Evolutionary conservation across 2,888 invertebrate genomes (phyloP), one percentile per base, ranked within the genome.

Genomic region (Cantharis rufa): DNA sequence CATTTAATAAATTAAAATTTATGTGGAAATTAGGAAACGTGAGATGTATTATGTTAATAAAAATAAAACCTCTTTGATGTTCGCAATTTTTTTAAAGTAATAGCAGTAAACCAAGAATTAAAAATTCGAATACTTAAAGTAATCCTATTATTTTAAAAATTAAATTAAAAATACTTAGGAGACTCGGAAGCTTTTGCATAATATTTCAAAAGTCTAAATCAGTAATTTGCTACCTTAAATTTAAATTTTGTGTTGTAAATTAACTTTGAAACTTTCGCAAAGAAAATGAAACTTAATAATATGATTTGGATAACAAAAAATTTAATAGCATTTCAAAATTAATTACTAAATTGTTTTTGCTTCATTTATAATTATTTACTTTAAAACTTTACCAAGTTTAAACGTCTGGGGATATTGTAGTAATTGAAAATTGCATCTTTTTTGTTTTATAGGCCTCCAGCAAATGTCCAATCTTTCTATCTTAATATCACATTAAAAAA

Each of bases 201-300:
- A 72, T 72, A 61, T 66, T 72, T 61, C 16, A 68, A 48, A 72
- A 64, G 64, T 72, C 24, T 15, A 24, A 72, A 64, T 72, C 48
- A 66, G 66, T 72, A 72, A 32, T 66, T 64, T 32, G 62, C 66
- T 66, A 72, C 64, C 64, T 72, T 72, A 16, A 64, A 72, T 66
- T 72, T 72, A 32, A 72, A 72, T 61, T 72, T 72, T 72, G 61
- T 66, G 72, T 48, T 18, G 66, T 72, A 72, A 72, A 64, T 72
- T 48, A 68, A 72, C 72, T 64, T 64, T 72, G 66, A 72, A 72
- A 72, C 66, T 66, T 72, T 72, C 48, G 61, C 61, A 27, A 71
- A 71, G 71, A 63, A 63, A 70, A 18, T 24, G 62, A 62, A 27
- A 62, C 63, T 72, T 72, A 66, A 28, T 28, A 32, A 72, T 27